Conservation (phyloP, 2,888 invertebrate species). For the Baronia brevicornis region DNA sequence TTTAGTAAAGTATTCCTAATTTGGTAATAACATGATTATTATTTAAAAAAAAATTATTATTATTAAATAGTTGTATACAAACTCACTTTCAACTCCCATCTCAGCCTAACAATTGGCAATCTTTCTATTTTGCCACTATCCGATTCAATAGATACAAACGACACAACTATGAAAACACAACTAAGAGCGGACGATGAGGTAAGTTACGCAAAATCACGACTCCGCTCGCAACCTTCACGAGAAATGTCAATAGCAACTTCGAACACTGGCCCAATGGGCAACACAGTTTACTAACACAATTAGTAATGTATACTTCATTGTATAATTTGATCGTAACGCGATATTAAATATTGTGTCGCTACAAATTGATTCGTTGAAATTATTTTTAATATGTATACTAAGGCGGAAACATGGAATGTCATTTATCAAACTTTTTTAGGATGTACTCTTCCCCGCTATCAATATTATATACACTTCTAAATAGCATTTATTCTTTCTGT, state of each 20-base stretch:
- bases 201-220: slow-evolving; percentile 72
- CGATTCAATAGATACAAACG: slow-evolving; percentile 36
- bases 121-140: too few relatives aligned
- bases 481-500: too few relatives aligned
- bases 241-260: slow-evolving; percentile 69
- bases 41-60: too few relatives aligned
- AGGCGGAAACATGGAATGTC: too few relatives aligned
- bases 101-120: slow-evolving; percentile 7
- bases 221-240: slow-evolving; percentile 55
- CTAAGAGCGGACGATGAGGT: slow-evolving; percentile 43
- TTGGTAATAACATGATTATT: too few relatives aligned
- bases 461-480: too few relatives aligned
- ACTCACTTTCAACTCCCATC: slow-evolving; percentile 42
- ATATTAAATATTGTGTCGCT: not conserved
- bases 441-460: too few relatives aligned
- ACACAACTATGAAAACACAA: slow-evolving; percentile 54
- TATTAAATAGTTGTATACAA: too few relatives aligned
- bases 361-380: too few relatives aligned
- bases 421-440: too few relatives aligned
- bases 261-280: slow-evolving; percentile 35
- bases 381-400: too few relatives aligned
- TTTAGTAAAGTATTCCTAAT: too few relatives aligned
- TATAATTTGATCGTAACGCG: slow-evolving; percentile 1
- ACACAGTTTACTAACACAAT: slow-evolving; percentile 38
- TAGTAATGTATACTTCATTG: slow-evolving; percentile 18